Percentiles rank a stretch among this genome's conserved stretches.
phyloP scores from a whole-genome alignment of 1,140 invertebrate genomes.

The Drosophila elegans region DNA sequence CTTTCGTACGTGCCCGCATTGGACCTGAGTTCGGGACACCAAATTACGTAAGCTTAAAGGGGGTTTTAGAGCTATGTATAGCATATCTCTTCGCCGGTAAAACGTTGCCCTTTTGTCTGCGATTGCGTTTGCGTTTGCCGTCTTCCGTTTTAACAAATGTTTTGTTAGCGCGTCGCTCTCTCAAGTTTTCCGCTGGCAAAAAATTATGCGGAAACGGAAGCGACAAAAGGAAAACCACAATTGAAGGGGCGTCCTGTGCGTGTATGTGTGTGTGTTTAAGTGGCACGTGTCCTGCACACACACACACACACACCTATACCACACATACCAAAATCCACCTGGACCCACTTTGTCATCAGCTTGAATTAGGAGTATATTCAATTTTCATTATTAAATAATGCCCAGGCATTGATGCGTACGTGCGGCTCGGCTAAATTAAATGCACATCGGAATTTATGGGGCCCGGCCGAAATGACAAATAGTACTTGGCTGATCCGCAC shows the following conservation, averaged over 20 bases:
- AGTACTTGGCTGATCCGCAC: constrained; percentile 56
- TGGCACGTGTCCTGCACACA: constrained; percentile 58
- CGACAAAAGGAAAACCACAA: constrained; percentile 82
- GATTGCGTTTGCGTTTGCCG: constrained; percentile 76
- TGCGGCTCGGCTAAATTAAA: constrained; percentile 57
- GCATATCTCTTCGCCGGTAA: constrained; percentile 5
- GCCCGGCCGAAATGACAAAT: constrained; percentile 46
- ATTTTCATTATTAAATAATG: constrained; percentile 84
- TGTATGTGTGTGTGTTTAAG: constrained; percentile 34
- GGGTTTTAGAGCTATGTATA: constrained; percentile 41
- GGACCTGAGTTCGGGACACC: constrained; percentile 45
- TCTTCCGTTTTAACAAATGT: constrained; percentile 81
- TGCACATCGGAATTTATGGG: constrained; percentile 62
- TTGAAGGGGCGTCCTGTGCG: constrained; percentile 53
- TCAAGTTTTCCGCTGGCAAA: constrained; percentile 71
- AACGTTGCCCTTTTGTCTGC: constrained; percentile 32
- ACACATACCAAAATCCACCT: constrained; percentile 19
- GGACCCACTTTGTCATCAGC: constrained; percentile 59
- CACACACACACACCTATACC: constrained; percentile 9
- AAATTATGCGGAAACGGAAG: constrained; percentile 83
- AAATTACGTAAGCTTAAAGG: constrained; percentile 80
- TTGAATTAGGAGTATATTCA: constrained; percentile 80
- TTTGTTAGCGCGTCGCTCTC: constrained; percentile 71
- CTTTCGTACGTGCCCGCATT: constrained; percentile 62
- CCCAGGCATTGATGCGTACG: constrained; percentile 53